Evolutionary conservation across 2,888 invertebrate species (phyloP).

Genomic region (Dasypolia templi): DNA sequence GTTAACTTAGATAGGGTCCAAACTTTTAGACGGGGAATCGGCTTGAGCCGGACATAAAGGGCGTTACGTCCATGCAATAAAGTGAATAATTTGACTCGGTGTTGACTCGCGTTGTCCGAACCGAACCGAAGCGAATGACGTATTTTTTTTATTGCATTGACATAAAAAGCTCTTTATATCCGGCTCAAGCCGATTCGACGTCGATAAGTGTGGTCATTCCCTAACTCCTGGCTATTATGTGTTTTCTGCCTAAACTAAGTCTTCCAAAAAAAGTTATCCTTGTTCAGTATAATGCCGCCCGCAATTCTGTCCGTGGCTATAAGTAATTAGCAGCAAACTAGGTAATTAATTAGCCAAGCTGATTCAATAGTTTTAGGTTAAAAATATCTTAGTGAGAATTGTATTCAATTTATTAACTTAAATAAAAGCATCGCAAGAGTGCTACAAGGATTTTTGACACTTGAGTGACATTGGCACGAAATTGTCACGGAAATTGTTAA

Average conservation of each 20-base stretch:
- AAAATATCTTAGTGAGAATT: not conserved
- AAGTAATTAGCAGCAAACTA: not conserved
- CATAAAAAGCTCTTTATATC: not conserved
- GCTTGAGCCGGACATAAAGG: not conserved
- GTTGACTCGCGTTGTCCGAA: not conserved
- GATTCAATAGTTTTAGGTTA: not conserved
- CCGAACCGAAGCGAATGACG: not conserved
- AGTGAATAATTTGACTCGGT: not conserved
- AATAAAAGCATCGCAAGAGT: not conserved
- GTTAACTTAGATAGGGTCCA: not conserved
- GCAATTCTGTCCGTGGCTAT: slow-evolving; percentile 24
- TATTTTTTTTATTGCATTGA: not conserved
- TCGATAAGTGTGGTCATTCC: not conserved
- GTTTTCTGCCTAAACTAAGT: not conserved
- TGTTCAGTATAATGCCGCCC: slow-evolving; percentile 18
- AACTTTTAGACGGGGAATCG: not conserved
- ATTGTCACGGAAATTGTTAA: not conserved
- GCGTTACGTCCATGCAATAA: not conserved
- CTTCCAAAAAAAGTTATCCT: slow-evolving; percentile 20
- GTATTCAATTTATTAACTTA: not conserved
- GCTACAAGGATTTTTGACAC: not conserved
- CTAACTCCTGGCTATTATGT: not conserved
- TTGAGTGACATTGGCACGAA: not conserved
- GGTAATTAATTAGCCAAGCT: slow-evolving; percentile 6
- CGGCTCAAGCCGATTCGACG: not conserved